phyloP scores from a whole-genome alignment of 2,797 vertebrate genomes.

The Echeneis naucrates region DNA sequence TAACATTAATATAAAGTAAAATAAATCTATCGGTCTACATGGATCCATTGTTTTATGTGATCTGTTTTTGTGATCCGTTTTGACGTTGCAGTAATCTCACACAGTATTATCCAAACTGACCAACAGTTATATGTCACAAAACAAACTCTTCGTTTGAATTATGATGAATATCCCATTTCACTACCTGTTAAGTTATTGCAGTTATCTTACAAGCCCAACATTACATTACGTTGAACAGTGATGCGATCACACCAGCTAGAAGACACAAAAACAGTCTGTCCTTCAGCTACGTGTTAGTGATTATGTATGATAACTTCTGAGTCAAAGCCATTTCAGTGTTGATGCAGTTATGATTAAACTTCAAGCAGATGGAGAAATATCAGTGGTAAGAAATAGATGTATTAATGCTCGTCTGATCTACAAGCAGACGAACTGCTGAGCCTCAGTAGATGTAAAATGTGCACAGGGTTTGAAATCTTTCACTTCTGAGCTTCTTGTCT shows the following conservation, averaged over 20 bases:
- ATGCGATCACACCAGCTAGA: neutral
- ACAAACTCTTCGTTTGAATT: too few relatives aligned
- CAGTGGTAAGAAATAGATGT: neutral
- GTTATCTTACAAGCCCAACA: neutral
- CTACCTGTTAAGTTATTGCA: neutral
- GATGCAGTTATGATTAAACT: neutral
- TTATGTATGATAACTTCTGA: slow-evolving; percentile 2
- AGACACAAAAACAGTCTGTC: neutral
- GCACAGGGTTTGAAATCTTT: neutral
- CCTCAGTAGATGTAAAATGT: neutral
- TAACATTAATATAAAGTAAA: neutral
- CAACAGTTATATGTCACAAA: too few relatives aligned
- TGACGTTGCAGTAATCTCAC: neutral
- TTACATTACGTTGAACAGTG: neutral
- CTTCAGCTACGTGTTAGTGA: neutral
- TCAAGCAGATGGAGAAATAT: neutral
- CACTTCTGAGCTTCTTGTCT: neutral
- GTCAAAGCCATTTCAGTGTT: neutral
- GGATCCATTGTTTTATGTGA: neutral
- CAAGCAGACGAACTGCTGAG: neutral
- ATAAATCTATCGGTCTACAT: neutral
- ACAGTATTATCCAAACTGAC: neutral
- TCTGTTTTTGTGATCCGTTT: neutral
- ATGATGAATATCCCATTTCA: neutral
- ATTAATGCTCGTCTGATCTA: neutral